Evolutionary conservation across 1,140 invertebrate species (phyloP), one percentile per base, ranked within the genome.

Genomic region (Ostrea denselamellosa): DNA sequence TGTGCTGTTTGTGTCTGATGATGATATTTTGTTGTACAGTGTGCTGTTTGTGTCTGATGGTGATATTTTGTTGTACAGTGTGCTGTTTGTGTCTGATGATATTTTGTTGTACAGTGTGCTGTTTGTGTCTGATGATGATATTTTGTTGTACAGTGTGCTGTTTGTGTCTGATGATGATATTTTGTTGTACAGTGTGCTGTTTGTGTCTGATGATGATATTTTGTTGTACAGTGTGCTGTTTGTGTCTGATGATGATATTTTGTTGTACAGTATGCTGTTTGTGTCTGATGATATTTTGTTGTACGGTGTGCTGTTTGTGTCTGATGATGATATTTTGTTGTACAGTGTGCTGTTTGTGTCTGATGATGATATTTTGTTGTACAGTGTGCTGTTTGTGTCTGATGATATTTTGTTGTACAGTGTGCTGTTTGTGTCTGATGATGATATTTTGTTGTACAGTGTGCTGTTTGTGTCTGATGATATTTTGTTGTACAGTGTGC

Each of bases 1-100:
- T 93, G 98, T 99, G 53, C 95, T 99, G 14, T 99, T 99, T 94
- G 98, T 99, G 95, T 99, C 99, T 0, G n/a, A n/a, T n/a, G n/a
- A 44, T 44, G 1, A 44, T 44, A 2, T 44, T 44, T 44, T 44
- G 4, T 25, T 19, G 95, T 96, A 90, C 92, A 98, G 98, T 93
- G 98, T 99, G 53, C 95, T 99, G 14, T 99, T 99, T 94, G 98
- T 99, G 95, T 99, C 99, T 0, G n/a, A n/a, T n/a, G n/a, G 5
- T 44, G 1, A 44, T 44, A 2, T 44, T 44, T 44, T 44, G 4
- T 25, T 19, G 95, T 96, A 90, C 92, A 98, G 98, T 93, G 98
- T 99, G 53, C 95, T 99, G 14, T 99, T 99, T 94, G 98, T 99
- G 95, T 99, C 99, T 0, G n/a, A 44, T 44, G 1, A 44, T 44